Conservation (phyloP, 2,888 invertebrate genomes). For the Acrocyrtus sp. region DNA sequence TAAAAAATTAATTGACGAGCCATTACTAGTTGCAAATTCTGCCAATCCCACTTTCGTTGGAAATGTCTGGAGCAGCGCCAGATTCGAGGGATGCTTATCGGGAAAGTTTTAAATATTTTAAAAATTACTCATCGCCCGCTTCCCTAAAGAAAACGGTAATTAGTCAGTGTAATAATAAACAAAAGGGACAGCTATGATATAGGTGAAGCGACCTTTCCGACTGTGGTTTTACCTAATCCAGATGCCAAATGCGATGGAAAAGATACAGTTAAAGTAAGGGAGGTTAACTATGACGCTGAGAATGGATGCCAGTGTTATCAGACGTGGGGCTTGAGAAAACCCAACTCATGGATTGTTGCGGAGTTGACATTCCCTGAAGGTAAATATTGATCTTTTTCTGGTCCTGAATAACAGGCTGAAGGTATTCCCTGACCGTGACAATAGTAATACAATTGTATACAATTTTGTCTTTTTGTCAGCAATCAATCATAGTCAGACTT, state of each 20-base stretch:
- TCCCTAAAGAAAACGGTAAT: too few relatives aligned
- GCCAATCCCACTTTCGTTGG: too few relatives aligned
- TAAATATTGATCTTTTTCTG: too few relatives aligned
- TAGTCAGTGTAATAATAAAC: too few relatives aligned
- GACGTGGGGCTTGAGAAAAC: constrained; percentile 68
- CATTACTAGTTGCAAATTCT: too few relatives aligned
- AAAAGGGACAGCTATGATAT: neutral
- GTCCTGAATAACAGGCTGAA: too few relatives aligned
- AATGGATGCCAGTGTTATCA: constrained; percentile 17
- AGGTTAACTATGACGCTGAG: neutral
- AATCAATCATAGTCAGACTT: too few relatives aligned
- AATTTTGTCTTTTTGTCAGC: too few relatives aligned
- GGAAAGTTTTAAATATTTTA: constrained; percentile 57
- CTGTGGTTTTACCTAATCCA: neutral
- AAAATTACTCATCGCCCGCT: constrained; percentile 9
- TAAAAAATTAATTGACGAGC: too few relatives aligned
- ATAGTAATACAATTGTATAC: too few relatives aligned
- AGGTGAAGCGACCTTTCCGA: neutral
- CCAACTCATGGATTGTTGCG: constrained; percentile 74
- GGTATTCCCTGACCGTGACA: too few relatives aligned
- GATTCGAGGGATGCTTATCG: constrained; percentile 56
- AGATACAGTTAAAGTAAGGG: neutral
- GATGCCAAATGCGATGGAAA: neutral
- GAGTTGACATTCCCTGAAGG: constrained; percentile 73
- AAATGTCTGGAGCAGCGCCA: too few relatives aligned